Evolutionary conservation across 2,113 vertebrate genomes (phyloP).

Genomic region (Gadus chalcogrammus): DNA sequence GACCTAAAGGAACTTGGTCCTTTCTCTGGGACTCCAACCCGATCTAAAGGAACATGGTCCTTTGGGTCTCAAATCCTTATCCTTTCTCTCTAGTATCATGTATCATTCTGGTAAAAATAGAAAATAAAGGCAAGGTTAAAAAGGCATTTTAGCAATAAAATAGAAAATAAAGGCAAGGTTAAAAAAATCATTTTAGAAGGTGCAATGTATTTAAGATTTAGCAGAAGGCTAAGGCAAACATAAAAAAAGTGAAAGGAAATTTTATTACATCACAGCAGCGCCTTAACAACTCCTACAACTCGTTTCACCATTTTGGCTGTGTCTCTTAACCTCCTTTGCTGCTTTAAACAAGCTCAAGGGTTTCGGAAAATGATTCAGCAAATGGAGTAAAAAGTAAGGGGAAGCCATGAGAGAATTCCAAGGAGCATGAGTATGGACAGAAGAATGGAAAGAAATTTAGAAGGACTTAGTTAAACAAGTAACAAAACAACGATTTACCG

Average conservation of each 20-base stretch:
- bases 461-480: constrained; percentile 29
- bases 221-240: no score
- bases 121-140: no score
- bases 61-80: no score
- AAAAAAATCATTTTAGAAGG: no score
- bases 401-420: constrained; percentile 28
- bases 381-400: constrained; percentile 52
- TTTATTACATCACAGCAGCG: constrained; percentile 56
- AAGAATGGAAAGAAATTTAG: constrained; percentile 49
- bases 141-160: no score
- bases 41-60: no score
- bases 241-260: constrained; percentile 35
- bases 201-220: no score
- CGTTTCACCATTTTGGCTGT: constrained; percentile 49
- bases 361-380: constrained; percentile 54
- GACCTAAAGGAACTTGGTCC: no score
- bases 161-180: no score
- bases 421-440: constrained; percentile 29
- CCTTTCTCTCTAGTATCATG: no score
- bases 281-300: constrained; percentile 46
- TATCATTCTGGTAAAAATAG: no score
- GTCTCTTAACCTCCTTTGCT: constrained; percentile 53
- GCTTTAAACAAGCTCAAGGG: constrained; percentile 50
- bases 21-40: no score
- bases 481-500: not conserved